Percentiles rank a stretch among this genome's conserved stretches.
These are phyloP conservation scores for Balanococcus diminutus DNA, from an alignment of 2,888 invertebrate species.

Conservation along the genomic window DNA sequence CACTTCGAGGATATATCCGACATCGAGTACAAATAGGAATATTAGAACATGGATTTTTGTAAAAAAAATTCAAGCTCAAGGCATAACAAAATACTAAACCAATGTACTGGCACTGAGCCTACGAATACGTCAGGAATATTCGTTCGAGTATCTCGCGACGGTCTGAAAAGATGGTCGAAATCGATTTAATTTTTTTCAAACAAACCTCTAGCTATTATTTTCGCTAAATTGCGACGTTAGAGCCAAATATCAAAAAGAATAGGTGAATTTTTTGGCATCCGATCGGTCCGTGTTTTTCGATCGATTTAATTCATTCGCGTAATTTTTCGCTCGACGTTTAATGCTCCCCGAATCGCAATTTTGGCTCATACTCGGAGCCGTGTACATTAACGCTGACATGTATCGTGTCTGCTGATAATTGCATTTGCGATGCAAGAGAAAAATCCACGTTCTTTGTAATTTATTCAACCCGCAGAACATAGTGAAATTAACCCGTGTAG, in stretches of 20 bases:
- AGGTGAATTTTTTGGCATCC: slow-evolving; percentile 31
- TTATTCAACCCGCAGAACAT: background rate
- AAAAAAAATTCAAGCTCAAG: slow-evolving; percentile 11
- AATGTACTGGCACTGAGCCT: background rate
- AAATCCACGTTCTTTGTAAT: background rate
- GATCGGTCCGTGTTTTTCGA: slow-evolving; percentile 11
- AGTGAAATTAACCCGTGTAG: background rate
- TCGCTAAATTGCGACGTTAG: background rate
- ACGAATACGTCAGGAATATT: background rate
- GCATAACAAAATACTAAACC: background rate
- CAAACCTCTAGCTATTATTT: slow-evolving; percentile 18
- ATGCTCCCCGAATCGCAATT: background rate
- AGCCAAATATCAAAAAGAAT: slow-evolving; percentile 36
- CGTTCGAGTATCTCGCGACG: background rate
- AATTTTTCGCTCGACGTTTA: background rate
- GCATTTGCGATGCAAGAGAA: slow-evolving; percentile 2
- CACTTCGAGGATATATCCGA: slow-evolving; percentile 18
- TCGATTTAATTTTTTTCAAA: slow-evolving; percentile 27
- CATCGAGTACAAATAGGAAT: background rate
- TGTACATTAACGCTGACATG: background rate
- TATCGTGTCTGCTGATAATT: slow-evolving; percentile 2
- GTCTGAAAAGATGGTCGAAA: background rate
- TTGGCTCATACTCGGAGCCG: background rate
- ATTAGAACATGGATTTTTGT: background rate
- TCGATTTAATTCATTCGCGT: slow-evolving; percentile 37